These are phyloP conservation scores for Neoaliturus tenellus DNA, from an alignment of 2,888 invertebrate species.

Conservation along the genomic window DNA sequence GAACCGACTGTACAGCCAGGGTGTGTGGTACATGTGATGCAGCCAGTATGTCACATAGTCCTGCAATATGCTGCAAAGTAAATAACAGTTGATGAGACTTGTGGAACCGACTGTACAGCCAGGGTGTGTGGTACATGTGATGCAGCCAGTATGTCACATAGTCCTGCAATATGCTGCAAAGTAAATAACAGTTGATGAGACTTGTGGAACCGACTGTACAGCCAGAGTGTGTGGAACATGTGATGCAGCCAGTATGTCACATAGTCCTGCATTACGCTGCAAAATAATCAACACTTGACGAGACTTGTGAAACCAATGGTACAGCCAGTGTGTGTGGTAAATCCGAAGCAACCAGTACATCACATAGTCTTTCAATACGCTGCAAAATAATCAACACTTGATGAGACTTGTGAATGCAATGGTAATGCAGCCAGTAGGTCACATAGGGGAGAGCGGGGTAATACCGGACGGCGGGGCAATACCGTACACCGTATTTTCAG, in stretches of 20 bases:
- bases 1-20: constrained; percentile 81
- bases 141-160: constrained; percentile 82
- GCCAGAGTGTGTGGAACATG: constrained; percentile 80
- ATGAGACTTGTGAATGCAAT: no score
- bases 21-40: constrained; percentile 81
- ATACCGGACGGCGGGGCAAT: no score
- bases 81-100: constrained; percentile 86
- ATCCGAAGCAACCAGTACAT: no score
- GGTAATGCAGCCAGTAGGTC: no score
- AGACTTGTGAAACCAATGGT: no score
- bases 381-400: constrained; percentile 56
- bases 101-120: constrained; percentile 82
- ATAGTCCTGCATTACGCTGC: constrained; percentile 75
- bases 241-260: constrained; percentile 81
- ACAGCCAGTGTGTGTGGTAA: no score
- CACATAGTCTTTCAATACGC: no score
- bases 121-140: constrained; percentile 81
- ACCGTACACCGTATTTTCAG: no score
- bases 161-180: constrained; percentile 72
- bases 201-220: constrained; percentile 85
- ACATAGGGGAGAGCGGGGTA: no score
- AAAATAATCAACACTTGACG: constrained; percentile 36
- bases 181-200: constrained; percentile 75
- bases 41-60: constrained; percentile 81
- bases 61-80: constrained; percentile 69